Conservation (phyloP, 2,797 vertebrate genomes). For the Chaetophractus vellerosus region DNA sequence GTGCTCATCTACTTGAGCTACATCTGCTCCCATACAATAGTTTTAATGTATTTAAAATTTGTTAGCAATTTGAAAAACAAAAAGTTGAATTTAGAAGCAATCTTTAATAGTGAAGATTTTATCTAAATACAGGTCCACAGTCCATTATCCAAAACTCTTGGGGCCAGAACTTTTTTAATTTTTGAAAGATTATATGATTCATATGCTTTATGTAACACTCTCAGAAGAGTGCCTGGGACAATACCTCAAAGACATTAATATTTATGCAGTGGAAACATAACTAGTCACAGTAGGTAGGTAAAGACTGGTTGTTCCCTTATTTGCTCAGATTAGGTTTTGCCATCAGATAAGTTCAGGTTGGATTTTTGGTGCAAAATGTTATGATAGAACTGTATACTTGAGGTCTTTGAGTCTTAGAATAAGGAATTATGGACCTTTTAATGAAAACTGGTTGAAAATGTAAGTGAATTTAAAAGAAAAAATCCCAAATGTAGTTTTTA, state of each 20-base stretch:
- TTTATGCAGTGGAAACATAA: neutral
- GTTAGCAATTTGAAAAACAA: slow-evolving; percentile 33
- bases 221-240: neutral
- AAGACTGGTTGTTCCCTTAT: neutral
- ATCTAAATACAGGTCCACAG: neutral
- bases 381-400: neutral
- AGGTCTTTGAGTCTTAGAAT: neutral
- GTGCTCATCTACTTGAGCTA: too few relatives aligned
- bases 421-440: slow-evolving; percentile 3
- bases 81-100: slow-evolving; percentile 3
- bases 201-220: neutral
- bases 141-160: slow-evolving; percentile 17
- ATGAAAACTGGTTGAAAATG: neutral
- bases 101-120: slow-evolving; percentile 48
- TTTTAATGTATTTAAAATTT: neutral
- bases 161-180: neutral
- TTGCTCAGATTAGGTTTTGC: neutral
- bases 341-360: neutral
- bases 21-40: too few relatives aligned
- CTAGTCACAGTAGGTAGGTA: neutral
- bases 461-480: neutral
- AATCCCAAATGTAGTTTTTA: neutral
- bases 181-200: neutral
- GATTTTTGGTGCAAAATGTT: neutral
- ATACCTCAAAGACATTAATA: neutral